Evolutionary conservation across 2,113 vertebrate genomes (phyloP).

Genomic region (Dasypus novemcinctus): DNA sequence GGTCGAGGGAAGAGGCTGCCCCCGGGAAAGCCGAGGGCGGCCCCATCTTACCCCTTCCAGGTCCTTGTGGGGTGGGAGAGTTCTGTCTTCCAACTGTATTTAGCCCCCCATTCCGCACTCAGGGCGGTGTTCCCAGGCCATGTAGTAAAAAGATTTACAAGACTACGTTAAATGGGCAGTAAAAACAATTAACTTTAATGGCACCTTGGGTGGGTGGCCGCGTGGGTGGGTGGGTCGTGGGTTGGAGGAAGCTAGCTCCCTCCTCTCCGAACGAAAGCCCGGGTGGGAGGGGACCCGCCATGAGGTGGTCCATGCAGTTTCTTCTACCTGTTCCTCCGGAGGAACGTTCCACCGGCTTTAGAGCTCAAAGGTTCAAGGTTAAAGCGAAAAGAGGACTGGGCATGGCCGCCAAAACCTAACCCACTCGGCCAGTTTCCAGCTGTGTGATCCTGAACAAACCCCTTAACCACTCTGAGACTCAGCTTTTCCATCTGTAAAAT

Average conservation of each 20-base stretch:
- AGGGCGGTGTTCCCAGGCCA: constrained; percentile 72
- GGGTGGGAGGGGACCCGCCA: neutral
- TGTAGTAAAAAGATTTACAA: constrained; percentile 85
- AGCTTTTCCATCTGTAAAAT: neutral
- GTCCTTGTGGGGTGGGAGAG: neutral
- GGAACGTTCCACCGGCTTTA: too few species aligned
- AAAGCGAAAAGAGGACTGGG: neutral
- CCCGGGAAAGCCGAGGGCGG: neutral
- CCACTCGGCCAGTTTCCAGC: neutral
- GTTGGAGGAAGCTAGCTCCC: neutral
- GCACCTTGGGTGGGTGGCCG: constrained; percentile 75
- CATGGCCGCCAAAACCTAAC: neutral
- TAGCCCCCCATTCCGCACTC: neutral
- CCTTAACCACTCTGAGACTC: neutral
- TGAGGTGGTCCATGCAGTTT: too few species aligned
- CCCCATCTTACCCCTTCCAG: neutral
- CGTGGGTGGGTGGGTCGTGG: constrained; percentile 15
- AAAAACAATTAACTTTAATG: constrained; percentile 88
- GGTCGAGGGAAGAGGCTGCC: neutral
- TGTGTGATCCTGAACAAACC: neutral
- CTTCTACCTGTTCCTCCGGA: neutral
- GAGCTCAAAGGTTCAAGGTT: constrained; percentile 17
- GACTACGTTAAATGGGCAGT: constrained; percentile 83
- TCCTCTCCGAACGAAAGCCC: neutral
- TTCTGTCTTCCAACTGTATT: neutral